Evolutionary conservation across 2,113 vertebrate genomes (phyloP).

Genomic region (Chaetodon auriga): DNA sequence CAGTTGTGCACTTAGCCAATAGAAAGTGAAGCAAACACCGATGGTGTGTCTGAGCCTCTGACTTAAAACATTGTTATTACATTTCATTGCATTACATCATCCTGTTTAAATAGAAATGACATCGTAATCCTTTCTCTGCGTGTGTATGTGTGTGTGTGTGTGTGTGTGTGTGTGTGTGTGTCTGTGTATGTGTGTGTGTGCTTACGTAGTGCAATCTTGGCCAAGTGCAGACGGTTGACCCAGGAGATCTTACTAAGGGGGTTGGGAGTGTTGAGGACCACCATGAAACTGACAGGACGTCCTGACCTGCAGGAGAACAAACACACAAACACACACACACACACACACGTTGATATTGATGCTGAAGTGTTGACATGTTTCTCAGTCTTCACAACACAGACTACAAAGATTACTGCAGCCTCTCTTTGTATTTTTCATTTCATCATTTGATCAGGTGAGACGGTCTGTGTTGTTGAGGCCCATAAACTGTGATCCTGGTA

Average conservation of each 20-base stretch:
- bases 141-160: background rate
- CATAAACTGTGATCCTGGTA: background rate
- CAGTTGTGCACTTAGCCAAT: slow-evolving; percentile 22
- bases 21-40: slow-evolving; percentile 38
- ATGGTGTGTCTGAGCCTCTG: slow-evolving; percentile 42
- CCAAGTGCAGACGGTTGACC: slow-evolving; percentile 95
- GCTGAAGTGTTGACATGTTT: background rate
- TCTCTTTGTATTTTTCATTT: too few species aligned
- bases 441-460: background rate
- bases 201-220: slow-evolving; percentile 94
- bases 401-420: background rate
- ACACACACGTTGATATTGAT: background rate
- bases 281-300: slow-evolving; percentile 95
- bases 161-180: background rate
- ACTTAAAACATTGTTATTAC: slow-evolving; percentile 55
- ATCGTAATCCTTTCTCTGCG: slow-evolving; percentile 30
- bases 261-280: slow-evolving; percentile 96
- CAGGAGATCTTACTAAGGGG: slow-evolving; percentile 97
- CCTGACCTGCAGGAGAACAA: slow-evolving; percentile 87
- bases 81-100: slow-evolving; percentile 73
- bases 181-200: slow-evolving; percentile 4
- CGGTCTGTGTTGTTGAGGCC: background rate
- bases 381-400: background rate
- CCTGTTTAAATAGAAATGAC: slow-evolving; percentile 49
- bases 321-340: slow-evolving; percentile 25